These are phyloP conservation scores for Xyliphius kryptos DNA, from an alignment of 2,113 vertebrate species.

Conservation along the genomic window DNA sequence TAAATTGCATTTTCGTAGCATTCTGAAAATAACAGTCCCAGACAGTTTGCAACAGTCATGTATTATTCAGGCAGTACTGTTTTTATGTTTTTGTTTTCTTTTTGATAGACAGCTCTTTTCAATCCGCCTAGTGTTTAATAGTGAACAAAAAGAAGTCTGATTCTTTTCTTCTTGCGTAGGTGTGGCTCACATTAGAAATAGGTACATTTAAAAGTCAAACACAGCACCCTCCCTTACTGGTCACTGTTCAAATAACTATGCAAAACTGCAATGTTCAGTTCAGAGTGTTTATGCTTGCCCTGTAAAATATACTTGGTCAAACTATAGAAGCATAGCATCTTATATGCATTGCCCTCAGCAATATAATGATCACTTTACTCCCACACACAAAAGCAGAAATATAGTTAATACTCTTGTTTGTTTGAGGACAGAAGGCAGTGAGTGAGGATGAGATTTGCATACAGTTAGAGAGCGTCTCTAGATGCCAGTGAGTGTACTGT, in stretches of 20 bases:
- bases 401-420: too few relatives aligned
- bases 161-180: constrained; percentile 20
- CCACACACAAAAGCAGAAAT: too few relatives aligned
- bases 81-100: constrained; percentile 7
- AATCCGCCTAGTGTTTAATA: too few relatives aligned
- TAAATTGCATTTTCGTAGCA: too few relatives aligned
- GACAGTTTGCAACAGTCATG: constrained; percentile 14
- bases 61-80: constrained; percentile 1
- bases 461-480: constrained; percentile 61
- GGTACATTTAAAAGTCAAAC: constrained; percentile 52
- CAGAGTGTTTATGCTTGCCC: constrained; percentile 30
- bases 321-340: too few relatives aligned
- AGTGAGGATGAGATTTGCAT: constrained; percentile 55
- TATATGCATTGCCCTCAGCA: too few relatives aligned
- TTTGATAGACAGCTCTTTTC: constrained; percentile 6
- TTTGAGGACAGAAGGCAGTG: constrained; percentile 34
- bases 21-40: constrained; percentile 24
- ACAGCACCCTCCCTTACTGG: constrained; percentile 29
- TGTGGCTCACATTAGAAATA: constrained; percentile 43
- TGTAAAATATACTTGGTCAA: constrained; percentile 2
- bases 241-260: constrained; percentile 44
- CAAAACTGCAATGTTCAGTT: constrained; percentile 33
- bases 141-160: constrained; percentile 16
- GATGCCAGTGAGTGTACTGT: constrained; percentile 46
- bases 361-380: too few relatives aligned